Evolutionary conservation across 1,140 invertebrate species (phyloP), one percentile per base, ranked within the genome.

Genomic region (Drosophila persimilis): DNA sequence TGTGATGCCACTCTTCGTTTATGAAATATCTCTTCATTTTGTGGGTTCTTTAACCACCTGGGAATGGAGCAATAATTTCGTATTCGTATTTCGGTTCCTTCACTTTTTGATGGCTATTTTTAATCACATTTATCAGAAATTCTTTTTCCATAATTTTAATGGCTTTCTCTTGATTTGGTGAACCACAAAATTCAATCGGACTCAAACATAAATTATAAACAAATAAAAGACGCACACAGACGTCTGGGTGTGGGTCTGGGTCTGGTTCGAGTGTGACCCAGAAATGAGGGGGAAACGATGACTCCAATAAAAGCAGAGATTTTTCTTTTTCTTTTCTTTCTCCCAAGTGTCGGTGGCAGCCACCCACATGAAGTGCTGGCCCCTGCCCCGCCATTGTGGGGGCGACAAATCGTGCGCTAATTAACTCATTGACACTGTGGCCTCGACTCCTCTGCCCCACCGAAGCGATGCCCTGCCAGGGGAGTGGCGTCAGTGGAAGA

Each of bases 381-480:
- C 15, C 15, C 15, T 15, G 15, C 7, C 29, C 29, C 17, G 26
- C 31, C 15, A 6, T 43, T 66, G 56, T 47, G 73, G 81, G 61
- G 57, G 64, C 77, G 73, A 70, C 80, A 86, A 80, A 86, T 86
- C 81, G 81, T 88, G 83, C 78, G 75, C 78, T 88, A 88, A 88
- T 88, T 88, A 88, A 88, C 83, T 88, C 84, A 88, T 88, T 88
- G 83, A 88, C 83, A 88, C 83, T 79, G 83, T 88, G 83, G 47
- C 83, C 77, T 62, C 9, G 24, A 26, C 24, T 15, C 41, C n/a
- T 3, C 3, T 46, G 47, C 24, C 20, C 47, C 54, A 46, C 24
- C 57, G 17, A 26, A 26, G 44, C 43, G 2, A 24, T 44, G 45
- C 52, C 44, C 31, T 45, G 11, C 72, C 17, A 17, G 53, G 51